Conservation (phyloP, 2,797 vertebrate species). For the Pangasius larnaudii region DNA sequence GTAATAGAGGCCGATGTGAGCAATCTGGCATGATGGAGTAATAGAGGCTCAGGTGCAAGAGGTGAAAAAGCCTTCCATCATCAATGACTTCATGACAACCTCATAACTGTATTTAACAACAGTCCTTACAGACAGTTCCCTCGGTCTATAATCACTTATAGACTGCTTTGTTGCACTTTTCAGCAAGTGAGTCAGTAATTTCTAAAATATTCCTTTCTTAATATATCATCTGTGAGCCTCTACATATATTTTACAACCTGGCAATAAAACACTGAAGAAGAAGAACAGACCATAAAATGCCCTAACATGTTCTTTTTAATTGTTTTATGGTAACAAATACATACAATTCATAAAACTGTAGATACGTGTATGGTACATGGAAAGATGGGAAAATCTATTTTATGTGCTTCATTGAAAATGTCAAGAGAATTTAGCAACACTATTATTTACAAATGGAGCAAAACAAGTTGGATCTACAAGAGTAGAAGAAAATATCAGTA, state of each 20-base stretch:
- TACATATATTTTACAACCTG: not conserved
- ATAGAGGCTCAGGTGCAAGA: conserved; percentile 11
- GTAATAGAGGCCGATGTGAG: not conserved
- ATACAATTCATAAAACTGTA: not conserved
- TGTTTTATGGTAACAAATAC: no score
- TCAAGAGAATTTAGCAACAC: not conserved
- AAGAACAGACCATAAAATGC: not conserved
- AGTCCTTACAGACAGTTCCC: not conserved
- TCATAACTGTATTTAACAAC: not conserved
- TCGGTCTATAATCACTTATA: not conserved
- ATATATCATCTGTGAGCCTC: not conserved
- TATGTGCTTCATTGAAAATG: not conserved
- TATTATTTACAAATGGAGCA: not conserved
- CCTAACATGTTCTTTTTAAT: not conserved
- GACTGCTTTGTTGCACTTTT: not conserved
- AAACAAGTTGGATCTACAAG: not conserved
- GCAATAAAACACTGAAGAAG: not conserved
- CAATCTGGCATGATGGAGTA: not conserved
- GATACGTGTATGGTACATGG: not conserved
- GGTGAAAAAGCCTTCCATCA: conserved; percentile 10
- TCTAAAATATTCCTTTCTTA: not conserved
- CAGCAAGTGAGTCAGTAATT: not conserved
- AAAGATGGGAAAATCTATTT: not conserved
- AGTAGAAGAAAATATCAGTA: not conserved
- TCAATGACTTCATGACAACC: not conserved